phyloP scores from a whole-genome alignment of 2,797 vertebrate species.

The Xerus rutilus region DNA sequence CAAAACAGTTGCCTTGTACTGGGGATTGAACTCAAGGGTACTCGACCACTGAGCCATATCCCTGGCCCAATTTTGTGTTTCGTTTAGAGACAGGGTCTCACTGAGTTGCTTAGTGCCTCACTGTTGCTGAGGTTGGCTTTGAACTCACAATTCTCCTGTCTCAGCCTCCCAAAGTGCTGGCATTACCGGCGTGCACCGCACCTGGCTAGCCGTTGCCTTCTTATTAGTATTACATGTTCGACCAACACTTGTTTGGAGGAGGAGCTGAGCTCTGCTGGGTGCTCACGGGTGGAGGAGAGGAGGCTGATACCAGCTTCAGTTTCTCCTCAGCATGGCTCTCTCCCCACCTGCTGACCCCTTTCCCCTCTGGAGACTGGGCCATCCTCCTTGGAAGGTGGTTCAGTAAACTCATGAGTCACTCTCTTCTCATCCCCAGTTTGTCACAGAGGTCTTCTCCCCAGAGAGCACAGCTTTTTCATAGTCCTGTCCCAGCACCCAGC shows the following conservation, averaged over 20 bases:
- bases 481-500: no score
- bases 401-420: neutral
- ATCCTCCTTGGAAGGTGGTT: neutral
- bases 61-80: no score
- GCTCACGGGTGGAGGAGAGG: neutral
- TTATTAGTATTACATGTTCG: rapidly evolving
- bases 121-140: no score
- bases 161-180: no score
- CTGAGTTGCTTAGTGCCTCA: no score
- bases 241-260: neutral
- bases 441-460: neutral
- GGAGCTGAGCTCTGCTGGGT: neutral
- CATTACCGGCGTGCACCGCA: rapidly evolving
- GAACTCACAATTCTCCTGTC: no score
- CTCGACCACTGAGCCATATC: no score
- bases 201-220: no score
- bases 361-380: neutral
- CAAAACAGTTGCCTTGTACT: no score
- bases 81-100: no score
- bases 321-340: neutral
- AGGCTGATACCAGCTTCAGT: neutral
- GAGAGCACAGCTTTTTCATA: neutral
- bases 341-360: neutral
- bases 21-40: no score
- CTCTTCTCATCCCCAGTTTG: no score